These are phyloP conservation scores for Zosterops japonicus DNA, from an alignment of 2,113 vertebrate species.

Conservation along the genomic window DNA sequence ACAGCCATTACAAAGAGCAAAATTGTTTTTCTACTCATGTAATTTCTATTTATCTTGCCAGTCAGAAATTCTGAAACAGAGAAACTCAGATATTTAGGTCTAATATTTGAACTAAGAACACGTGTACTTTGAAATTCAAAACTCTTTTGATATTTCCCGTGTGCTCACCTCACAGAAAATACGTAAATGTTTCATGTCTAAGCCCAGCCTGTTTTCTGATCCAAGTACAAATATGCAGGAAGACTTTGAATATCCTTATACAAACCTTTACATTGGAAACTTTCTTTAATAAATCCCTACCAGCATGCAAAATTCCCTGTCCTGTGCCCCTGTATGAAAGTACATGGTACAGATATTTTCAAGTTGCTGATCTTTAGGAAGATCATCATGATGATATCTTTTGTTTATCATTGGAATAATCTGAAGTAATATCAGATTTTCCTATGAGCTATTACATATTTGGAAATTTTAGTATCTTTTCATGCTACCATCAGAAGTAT, in stretches of 20 bases:
- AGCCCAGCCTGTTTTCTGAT: neutral
- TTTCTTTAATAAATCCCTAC: neutral
- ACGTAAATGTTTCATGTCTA: neutral
- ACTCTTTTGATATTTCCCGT: neutral
- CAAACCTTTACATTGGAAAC: neutral
- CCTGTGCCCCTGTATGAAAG: neutral
- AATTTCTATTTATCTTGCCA: neutral
- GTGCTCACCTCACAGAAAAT: neutral
- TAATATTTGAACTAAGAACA: neutral
- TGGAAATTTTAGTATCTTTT: neutral
- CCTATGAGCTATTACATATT: neutral
- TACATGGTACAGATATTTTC: neutral
- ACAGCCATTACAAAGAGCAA: neutral
- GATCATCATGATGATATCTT: neutral
- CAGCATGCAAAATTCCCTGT: neutral
- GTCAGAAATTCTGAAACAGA: neutral
- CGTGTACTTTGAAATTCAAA: neutral
- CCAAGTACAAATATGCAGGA: neutral
- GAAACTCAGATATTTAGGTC: neutral
- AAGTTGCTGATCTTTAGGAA: neutral
- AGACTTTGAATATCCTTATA: neutral
- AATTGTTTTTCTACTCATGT: neutral
- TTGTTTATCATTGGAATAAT: neutral
- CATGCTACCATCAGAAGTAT: neutral
- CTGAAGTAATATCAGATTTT: neutral